A percentile compares a stretch with the other conserved stretches of the same genome.
These are phyloP conservation scores for Malacoraja senta DNA, from an alignment of 2,797 vertebrate genomes.

Conservation along the genomic window DNA sequence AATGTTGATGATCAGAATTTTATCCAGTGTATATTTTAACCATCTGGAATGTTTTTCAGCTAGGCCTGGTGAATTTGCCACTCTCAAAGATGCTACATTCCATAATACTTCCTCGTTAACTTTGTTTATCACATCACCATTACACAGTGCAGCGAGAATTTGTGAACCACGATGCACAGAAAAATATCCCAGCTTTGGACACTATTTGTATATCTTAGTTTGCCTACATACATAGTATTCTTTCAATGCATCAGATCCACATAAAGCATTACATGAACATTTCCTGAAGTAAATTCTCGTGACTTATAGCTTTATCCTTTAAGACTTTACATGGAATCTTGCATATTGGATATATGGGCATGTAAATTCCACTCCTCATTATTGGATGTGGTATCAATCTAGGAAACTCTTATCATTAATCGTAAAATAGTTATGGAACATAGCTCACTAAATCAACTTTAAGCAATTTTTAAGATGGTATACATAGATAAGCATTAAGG, in stretches of 20 bases:
- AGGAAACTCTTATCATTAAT: not conserved
- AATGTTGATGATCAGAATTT: not conserved
- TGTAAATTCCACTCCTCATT: not conserved
- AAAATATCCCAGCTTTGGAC: not conserved
- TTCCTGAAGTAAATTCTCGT: not conserved
- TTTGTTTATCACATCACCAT: no score
- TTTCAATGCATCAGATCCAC: not conserved
- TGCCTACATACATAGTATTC: not conserved
- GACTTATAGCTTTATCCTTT: not conserved
- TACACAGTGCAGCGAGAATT: not conserved
- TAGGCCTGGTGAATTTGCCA: not conserved
- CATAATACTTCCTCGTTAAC: no score
- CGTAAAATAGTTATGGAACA: not conserved
- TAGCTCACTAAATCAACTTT: not conserved
- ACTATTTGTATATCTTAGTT: not conserved
- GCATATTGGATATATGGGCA: not conserved
- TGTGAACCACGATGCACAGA: no score
- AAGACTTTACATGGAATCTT: not conserved
- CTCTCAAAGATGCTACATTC: no score
- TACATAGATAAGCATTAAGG: not conserved
- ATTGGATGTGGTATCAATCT: not conserved
- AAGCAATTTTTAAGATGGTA: not conserved
- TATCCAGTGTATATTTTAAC: not conserved
- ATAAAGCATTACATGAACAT: not conserved
- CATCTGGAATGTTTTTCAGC: not conserved